Evolutionary conservation across 1,140 invertebrate species (phyloP).

Genomic region (Drosophila kohkoa): DNA sequence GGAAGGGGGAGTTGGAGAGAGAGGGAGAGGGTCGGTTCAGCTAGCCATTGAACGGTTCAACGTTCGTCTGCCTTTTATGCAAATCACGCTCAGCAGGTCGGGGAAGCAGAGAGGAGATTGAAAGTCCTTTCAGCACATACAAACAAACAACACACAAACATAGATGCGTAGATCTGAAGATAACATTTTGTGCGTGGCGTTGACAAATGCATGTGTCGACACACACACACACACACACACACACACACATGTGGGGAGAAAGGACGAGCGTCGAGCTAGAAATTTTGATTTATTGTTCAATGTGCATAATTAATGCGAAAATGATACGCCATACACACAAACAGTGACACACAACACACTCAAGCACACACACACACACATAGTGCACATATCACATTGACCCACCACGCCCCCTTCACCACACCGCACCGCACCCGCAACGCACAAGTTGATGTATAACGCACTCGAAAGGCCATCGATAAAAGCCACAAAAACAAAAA

Average conservation of each 20-base stretch:
- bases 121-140: neutral
- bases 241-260: neutral
- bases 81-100: slow-evolving; percentile 60
- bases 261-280: slow-evolving; percentile 25
- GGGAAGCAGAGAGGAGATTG: neutral
- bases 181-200: slow-evolving; percentile 57
- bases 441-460: slow-evolving; percentile 18
- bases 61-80: slow-evolving; percentile 62
- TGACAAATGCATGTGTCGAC: slow-evolving; percentile 82
- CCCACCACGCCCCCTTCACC: neutral
- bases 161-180: slow-evolving; percentile 25
- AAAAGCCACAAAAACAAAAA: slow-evolving; percentile 5
- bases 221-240: slow-evolving; percentile 19
- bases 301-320: slow-evolving; percentile 81
- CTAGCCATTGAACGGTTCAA: neutral
- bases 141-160: neutral
- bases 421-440: slow-evolving; percentile 2
- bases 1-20: too few species aligned
- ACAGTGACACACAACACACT: slow-evolving; percentile 21
- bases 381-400: slow-evolving; percentile 8
- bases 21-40: neutral
- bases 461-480: slow-evolving; percentile 21
- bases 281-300: slow-evolving; percentile 79
- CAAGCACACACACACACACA: slow-evolving; percentile 12
- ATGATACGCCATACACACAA: slow-evolving; percentile 55